Conservation (phyloP, 2,888 invertebrate species). For the Hypomecis punctinalis region DNA sequence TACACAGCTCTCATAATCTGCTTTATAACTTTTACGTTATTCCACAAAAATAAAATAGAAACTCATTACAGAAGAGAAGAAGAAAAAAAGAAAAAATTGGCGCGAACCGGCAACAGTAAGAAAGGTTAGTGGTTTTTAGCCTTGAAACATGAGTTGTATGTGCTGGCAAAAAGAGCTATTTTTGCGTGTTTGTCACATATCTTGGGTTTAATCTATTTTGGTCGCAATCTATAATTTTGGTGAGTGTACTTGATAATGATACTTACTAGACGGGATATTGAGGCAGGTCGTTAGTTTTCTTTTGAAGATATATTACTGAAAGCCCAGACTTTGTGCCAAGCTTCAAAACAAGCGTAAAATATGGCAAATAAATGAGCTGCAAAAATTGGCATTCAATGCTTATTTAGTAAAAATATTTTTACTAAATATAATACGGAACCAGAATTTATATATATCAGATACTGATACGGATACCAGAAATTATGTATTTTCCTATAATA, state of each 20-base stretch:
- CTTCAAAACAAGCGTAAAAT: no score
- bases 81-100: slow-evolving; percentile 61
- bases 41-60: slow-evolving; percentile 74
- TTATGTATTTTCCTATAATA: no score
- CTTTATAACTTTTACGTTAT: slow-evolving; percentile 71
- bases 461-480: no score
- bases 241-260: no score
- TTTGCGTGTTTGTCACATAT: not conserved
- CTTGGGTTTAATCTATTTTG: slow-evolving; percentile 3
- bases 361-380: no score
- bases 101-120: slow-evolving; percentile 55
- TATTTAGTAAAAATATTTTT: no score
- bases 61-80: slow-evolving; percentile 55
- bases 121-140: slow-evolving; percentile 59
- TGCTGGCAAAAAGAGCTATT: not conserved
- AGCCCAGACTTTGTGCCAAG: no score
- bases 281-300: not conserved
- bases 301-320: not conserved
- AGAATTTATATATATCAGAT: no score
- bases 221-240: no score
- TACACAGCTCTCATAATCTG: slow-evolving; percentile 69
- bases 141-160: slow-evolving; percentile 8
- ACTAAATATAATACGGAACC: no score
- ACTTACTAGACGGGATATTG: not conserved
- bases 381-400: no score